Evolutionary conservation across 1,140 invertebrate species (phyloP), one percentile per base, ranked within the genome.

Genomic region (Neodiprion pinetum): DNA sequence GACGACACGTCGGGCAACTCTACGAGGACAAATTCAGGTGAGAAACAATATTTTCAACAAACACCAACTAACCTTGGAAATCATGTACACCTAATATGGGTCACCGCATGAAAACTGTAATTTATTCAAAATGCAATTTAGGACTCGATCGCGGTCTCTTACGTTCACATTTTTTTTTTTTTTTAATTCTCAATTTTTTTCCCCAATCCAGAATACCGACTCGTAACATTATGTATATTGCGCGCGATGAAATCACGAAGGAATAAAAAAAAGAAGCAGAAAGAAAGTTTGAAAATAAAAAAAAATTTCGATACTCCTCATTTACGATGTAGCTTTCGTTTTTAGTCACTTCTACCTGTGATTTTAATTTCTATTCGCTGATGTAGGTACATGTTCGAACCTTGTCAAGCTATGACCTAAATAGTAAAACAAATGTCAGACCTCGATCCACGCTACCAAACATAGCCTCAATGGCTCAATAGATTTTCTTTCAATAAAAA

Each of bases 1-100:
- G 93, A 94, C 83, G 93, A 94, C 80, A 94, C 92, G 72, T 93
- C 93, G 48, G 93, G 92, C 77, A 94, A 93, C 84, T 92, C 94
- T 79, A 93, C 94, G 78, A 92, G 94, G 85, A 93, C 93, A 76
- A 92, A 92, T 90, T 93, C 93, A 88, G 93, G 94, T 94, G 90
- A 89, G 88, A 83, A 82, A 76, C 85, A 80, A 80, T 71, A 67
- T 66, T 28, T 65, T 28, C 53, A 17, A 47, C 47, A 71, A 73
- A 78, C 61, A 73, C 67, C 49, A 74, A 53, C 67, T 74, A 69
- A 70, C 72, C 72, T 71, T 75, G 74, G 14, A 71, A 47, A 21
- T 71, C 67, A 73, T 49, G 67, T 71, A 70, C 28, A 40, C 48
- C 48, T 71, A 28, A 72, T 53, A 72, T 67, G 47, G 67, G 73